phyloP scores from a whole-genome alignment of 2,888 invertebrate species.

The Tiliacea citrago region DNA sequence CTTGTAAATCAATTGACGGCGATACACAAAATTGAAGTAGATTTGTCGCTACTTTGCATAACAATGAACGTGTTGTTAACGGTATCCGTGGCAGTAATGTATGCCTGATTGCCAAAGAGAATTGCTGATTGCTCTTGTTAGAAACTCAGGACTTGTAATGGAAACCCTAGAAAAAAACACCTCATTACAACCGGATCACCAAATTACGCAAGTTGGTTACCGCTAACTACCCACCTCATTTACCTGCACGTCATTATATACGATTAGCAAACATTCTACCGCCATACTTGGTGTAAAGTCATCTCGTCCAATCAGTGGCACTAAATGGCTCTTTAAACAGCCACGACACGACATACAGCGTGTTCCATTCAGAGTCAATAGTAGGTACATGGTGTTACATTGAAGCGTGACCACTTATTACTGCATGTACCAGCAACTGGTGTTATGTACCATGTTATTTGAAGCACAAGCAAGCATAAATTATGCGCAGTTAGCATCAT shows the following conservation, averaged over 20 bases:
- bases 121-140: not conserved
- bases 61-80: not conserved
- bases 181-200: not conserved
- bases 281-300: slow-evolving; percentile 64
- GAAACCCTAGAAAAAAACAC: not conserved
- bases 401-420: slow-evolving; percentile 55
- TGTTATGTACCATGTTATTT: slow-evolving; percentile 47
- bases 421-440: slow-evolving; percentile 38
- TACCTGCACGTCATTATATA: slow-evolving; percentile 41
- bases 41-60: slow-evolving; percentile 36
- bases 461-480: slow-evolving; percentile 44
- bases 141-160: not conserved
- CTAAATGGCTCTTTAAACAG: slow-evolving; percentile 74
- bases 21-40: slow-evolving; percentile 59
- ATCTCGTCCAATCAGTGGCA: slow-evolving; percentile 74
- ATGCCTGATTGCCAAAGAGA: too few species aligned
- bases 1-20: slow-evolving; percentile 69
- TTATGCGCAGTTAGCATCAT: slow-evolving; percentile 49
- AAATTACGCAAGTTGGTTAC: slow-evolving; percentile 22
- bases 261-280: slow-evolving; percentile 63
- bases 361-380: slow-evolving; percentile 49
- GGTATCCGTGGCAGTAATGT: not conserved
- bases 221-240: slow-evolving; percentile 20
- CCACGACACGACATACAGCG: slow-evolving; percentile 66
- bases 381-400: slow-evolving; percentile 66